Base-by-base conservation (phyloP, 2,113 vertebrate species). In the Oplegnathus fasciatus region DNA sequence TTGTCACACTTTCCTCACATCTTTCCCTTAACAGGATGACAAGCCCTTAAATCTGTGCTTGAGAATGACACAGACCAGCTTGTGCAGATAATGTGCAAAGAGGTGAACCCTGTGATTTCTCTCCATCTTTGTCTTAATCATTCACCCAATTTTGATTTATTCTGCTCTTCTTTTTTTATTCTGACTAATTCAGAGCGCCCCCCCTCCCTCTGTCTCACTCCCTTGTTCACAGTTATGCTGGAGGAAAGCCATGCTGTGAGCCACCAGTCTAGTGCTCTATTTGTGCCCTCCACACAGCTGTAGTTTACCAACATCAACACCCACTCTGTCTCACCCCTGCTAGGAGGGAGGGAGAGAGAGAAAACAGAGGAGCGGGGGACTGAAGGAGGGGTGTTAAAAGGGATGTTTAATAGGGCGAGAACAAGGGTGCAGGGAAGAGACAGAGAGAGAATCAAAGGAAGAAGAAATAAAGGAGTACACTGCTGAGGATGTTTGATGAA, bases 231-330 rank as follows among this genome's bases (percentile, higher is more conserved):
- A 57, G 64, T 82, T 75, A 26, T 52, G 44, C 37, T 70, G 61
- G 82, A 78, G 61, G 48, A 61, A 77, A 77, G 70, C 46, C 48
- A 75, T 32, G 28, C 80, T 72, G 79, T 28, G 67, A 80, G 62
- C 67, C 75, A 55, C 50, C 62, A 73, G 78, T 79, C 28, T 80
- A 6, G 34, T 26, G 34, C 64, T 87, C 57, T 69, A n/a, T 78
- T 66, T 75, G 87, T 70, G 61, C 66, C 78, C 82, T 66, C 11
- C 42, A 64, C 81, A 70, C 75, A 87, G 86, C 85, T 92, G 78
- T 82, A 87, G 84, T 82, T 87, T 86, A 89, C 89, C 81, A 85
- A 89, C 80, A 86, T 74, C 62, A 68, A 74, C 84, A 83, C 78
- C 89, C 82, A 78, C 60, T 61, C 55, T n/a, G 26, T 75, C 80